A percentile compares a stretch with the other conserved stretches of the same genome.
phyloP scores from a whole-genome alignment of 2,888 invertebrate species.

The Drosophila neutralis region DNA sequence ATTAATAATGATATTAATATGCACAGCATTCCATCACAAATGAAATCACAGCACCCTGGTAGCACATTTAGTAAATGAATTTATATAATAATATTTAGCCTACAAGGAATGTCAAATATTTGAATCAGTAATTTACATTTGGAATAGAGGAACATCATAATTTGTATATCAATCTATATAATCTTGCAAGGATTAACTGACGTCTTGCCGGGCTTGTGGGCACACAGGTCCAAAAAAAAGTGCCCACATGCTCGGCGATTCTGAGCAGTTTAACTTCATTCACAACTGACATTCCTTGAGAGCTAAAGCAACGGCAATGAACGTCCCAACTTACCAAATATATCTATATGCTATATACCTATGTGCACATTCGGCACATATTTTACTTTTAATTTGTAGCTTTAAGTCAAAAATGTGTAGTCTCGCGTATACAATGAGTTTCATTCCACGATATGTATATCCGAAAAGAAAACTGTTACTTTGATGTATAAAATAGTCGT shows the following conservation, averaged over 20 bases:
- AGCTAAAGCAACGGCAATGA: constrained; percentile 41
- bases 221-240: constrained; percentile 72
- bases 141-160: constrained; percentile 6
- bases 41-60: constrained; percentile 36
- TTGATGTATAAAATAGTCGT: constrained; percentile 56
- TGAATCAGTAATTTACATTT: constrained; percentile 17
- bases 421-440: constrained; percentile 27
- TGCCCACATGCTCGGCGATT: constrained; percentile 60
- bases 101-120: constrained; percentile 35
- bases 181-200: constrained; percentile 44
- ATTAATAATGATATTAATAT: constrained; percentile 22
- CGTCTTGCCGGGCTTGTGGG: constrained; percentile 71
- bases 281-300: constrained; percentile 50
- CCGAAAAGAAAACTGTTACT: constrained; percentile 33
- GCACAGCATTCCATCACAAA: constrained; percentile 43
- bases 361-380: constrained; percentile 56
- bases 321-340: constrained; percentile 76
- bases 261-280: constrained; percentile 42
- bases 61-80: constrained; percentile 65
- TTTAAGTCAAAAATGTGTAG: constrained; percentile 60
- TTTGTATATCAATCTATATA: constrained; percentile 11
- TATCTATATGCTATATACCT: constrained; percentile 57
- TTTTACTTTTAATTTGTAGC: constrained; percentile 60
- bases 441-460: constrained; percentile 29
- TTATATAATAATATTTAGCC: constrained; percentile 56